Conservation (phyloP, 2,888 invertebrate species). For the Drosophila siamana region DNA sequence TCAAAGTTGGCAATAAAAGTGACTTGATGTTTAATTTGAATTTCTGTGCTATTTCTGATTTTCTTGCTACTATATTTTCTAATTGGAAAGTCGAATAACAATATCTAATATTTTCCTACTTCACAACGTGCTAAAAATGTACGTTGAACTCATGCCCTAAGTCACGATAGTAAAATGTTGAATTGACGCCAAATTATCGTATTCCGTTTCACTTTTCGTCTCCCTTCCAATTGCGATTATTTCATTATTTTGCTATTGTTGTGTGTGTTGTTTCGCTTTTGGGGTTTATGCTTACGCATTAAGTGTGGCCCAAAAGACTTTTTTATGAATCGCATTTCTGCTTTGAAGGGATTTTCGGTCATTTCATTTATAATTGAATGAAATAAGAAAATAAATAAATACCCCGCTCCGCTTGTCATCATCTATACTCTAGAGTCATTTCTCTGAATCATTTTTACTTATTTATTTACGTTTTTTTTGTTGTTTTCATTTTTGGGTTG, state of each 20-base stretch:
- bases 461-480: background rate
- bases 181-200: constrained; percentile 11
- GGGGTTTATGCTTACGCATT: background rate
- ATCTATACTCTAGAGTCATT: background rate
- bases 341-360: constrained; percentile 3
- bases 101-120: too few species aligned
- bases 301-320: background rate
- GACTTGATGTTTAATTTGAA: too few species aligned
- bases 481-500: background rate
- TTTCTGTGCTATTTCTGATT: too few species aligned
- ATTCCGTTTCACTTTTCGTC: constrained; percentile 9
- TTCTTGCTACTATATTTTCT: too few species aligned
- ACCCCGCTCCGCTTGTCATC: background rate
- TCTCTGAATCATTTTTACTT: constrained; percentile 6
- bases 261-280: constrained; percentile 1
- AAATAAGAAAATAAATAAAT: constrained; percentile 10
- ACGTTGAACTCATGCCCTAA: constrained; percentile 5
- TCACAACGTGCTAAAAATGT: background rate
- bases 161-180: constrained; percentile 11
- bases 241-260: constrained; percentile 7
- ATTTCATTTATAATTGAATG: background rate
- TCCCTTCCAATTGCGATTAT: constrained; percentile 15
- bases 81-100: too few species aligned
- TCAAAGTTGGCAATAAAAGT: too few species aligned
- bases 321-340: background rate